phyloP scores from a whole-genome alignment of 1,140 invertebrate species.

The Camponotus vicinus region DNA sequence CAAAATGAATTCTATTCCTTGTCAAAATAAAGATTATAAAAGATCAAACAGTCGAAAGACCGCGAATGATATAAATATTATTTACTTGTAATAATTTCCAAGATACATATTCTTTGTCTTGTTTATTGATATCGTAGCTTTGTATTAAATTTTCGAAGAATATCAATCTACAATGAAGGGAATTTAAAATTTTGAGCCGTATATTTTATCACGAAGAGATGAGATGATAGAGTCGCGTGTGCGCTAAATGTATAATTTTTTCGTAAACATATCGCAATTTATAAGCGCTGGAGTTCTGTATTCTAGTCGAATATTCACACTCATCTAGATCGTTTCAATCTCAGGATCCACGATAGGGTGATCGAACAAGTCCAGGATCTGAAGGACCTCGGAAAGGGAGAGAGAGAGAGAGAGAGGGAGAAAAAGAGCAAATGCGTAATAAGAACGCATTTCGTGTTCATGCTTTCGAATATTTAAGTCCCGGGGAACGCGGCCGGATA shows the following conservation, averaged over 20 bases:
- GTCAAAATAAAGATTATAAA: background rate
- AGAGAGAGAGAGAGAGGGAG: background rate
- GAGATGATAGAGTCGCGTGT: background rate
- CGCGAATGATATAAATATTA: background rate
- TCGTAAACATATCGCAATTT: constrained; percentile 19
- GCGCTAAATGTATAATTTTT: background rate
- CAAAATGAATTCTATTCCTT: background rate
- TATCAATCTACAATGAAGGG: background rate
- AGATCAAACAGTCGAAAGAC: background rate
- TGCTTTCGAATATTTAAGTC: constrained; percentile 54
- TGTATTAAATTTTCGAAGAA: background rate
- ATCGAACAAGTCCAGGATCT: background rate
- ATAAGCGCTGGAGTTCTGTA: constrained; percentile 18
- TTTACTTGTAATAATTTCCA: constrained; percentile 9
- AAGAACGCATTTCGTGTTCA: constrained; percentile 37
- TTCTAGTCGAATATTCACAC: background rate
- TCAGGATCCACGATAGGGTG: constrained; percentile 5
- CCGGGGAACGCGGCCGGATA: constrained; percentile 50
- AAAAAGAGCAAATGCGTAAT: background rate
- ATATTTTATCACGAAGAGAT: background rate
- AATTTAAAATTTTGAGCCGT: background rate
- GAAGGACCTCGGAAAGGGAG: background rate
- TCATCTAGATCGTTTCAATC: constrained; percentile 1
- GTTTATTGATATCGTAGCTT: background rate
- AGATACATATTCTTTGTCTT: background rate